phyloP scores from a whole-genome alignment of 2,888 invertebrate species.

The Acrocyrtus sp. region DNA sequence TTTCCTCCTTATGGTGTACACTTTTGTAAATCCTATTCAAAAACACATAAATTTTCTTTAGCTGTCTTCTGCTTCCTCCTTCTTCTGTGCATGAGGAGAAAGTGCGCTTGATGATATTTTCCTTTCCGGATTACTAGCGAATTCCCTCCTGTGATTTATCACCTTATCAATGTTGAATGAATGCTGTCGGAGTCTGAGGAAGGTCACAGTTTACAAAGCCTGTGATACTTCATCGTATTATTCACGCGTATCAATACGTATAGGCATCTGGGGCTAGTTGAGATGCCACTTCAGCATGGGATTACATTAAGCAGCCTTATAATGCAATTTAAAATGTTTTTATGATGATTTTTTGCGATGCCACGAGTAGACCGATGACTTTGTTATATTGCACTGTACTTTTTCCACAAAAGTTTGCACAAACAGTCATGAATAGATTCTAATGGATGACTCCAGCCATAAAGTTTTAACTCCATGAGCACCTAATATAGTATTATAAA shows the following conservation, averaged over 20 bases:
- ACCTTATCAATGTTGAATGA: conserved; percentile 35
- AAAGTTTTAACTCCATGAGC: no score
- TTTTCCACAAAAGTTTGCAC: neutral
- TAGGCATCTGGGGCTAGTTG: no score
- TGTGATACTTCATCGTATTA: no score
- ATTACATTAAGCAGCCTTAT: no score
- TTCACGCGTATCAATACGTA: no score
- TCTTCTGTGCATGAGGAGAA: neutral
- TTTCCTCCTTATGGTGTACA: conserved; percentile 14
- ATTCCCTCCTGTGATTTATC: conserved; percentile 32
- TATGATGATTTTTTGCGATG: no score
- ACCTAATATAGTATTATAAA: no score
- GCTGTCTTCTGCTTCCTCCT: conserved; percentile 28
- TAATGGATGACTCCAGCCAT: no score
- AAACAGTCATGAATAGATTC: neutral
- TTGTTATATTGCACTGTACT: no score
- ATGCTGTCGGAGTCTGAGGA: neutral
- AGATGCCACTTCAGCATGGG: neutral
- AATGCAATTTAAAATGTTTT: neutral
- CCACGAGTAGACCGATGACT: no score
- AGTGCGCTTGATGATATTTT: conserved; percentile 24
- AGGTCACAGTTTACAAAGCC: no score
- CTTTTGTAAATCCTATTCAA: conserved; percentile 52
- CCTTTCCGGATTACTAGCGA: conserved; percentile 24
- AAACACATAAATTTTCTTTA: conserved; percentile 59